Base-by-base conservation (phyloP, 2,797 vertebrate genomes). In the Fistularia commersonii region DNA sequence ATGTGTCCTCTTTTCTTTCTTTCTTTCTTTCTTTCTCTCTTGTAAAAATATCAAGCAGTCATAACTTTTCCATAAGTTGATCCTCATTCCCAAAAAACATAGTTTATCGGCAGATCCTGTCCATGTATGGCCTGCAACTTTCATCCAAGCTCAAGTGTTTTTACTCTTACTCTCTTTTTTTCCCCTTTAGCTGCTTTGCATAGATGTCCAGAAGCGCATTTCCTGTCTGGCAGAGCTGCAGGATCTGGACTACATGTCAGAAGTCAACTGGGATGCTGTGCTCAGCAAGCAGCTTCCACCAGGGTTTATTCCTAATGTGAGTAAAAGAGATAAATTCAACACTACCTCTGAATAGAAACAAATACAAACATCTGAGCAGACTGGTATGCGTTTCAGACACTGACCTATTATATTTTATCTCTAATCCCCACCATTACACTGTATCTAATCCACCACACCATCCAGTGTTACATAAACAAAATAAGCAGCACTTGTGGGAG, bases 201-300 rank as follows among this genome's bases (percentile, higher is more conserved):
- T 87, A 10, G 92, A 96, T 66, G 89, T 91, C 0, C 84, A 94
- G 67, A 92, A 92, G 57, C 92, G 97, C 6, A 90, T 95, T 63
- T 95, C 93, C 63, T 91, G 91, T 72, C 86, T 99, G 48, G 88
- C 87, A 0, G 93, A 96, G 62, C 76, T 99, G 41, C 95, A 96
- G 79, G 89, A 87, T 59, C 86, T 92, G 49, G 89, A 93, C 0
- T 94, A 90, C 42, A 87, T 98, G 84, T 92, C 89, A 31, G 89
- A 94, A 8, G 88, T 94, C 70, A 95, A 94, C 82, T 98, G 97
- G 97, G 92, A 96, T 8, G 89, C 92, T 2, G 93, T 96, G 57
- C 84, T 97, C 41, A 90, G 89, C 83, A 99, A 99, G 78, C 91
- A 90, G 73, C 80, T 95, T 46, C 61, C 83, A 40, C 95, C 97